A percentile compares a stretch with the other conserved stretches of the same genome.
Conservation (phyloP, 2,797 vertebrate genomes). For the Takifugu ocellatus region DNA sequence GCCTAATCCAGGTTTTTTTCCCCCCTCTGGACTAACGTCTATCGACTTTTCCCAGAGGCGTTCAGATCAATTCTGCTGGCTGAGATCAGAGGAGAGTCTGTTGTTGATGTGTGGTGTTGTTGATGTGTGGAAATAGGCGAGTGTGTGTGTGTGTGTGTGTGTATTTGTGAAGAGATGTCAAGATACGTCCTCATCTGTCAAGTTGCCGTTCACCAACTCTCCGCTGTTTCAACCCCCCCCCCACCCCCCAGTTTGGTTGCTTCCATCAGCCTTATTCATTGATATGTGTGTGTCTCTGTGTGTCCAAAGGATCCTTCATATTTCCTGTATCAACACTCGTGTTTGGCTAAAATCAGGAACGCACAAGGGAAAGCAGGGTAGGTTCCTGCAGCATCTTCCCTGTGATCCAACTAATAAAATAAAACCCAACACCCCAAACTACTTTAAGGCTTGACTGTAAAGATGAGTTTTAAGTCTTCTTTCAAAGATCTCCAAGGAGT, state of each 20-base stretch:
- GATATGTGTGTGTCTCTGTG: slow-evolving; percentile 13
- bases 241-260: background rate
- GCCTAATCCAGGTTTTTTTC: slow-evolving; percentile 42
- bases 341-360: too few species aligned
- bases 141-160: slow-evolving; percentile 4
- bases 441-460: too few species aligned
- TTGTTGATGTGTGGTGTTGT: slow-evolving; percentile 35
- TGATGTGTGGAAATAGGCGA: slow-evolving; percentile 29
- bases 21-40: slow-evolving; percentile 36
- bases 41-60: slow-evolving; percentile 59
- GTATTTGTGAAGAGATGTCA: slow-evolving; percentile 5
- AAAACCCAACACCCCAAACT: too few species aligned
- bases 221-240: slow-evolving; percentile 5
- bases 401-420: too few species aligned
- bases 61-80: slow-evolving; percentile 52
- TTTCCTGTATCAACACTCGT: background rate
- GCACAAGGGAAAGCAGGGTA: too few species aligned
- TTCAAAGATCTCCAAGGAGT: too few species aligned
- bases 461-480: too few species aligned
- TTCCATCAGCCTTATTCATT: slow-evolving; percentile 3
- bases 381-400: too few species aligned
- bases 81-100: slow-evolving; percentile 27
- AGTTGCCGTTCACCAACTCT: background rate
- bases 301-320: background rate
- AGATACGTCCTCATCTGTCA: slow-evolving; percentile 3